Percentiles rank a stretch among this genome's conserved stretches.
These are phyloP conservation scores for Drosophila murphyi DNA, from an alignment of 1,140 invertebrate species.

Conservation along the genomic window DNA sequence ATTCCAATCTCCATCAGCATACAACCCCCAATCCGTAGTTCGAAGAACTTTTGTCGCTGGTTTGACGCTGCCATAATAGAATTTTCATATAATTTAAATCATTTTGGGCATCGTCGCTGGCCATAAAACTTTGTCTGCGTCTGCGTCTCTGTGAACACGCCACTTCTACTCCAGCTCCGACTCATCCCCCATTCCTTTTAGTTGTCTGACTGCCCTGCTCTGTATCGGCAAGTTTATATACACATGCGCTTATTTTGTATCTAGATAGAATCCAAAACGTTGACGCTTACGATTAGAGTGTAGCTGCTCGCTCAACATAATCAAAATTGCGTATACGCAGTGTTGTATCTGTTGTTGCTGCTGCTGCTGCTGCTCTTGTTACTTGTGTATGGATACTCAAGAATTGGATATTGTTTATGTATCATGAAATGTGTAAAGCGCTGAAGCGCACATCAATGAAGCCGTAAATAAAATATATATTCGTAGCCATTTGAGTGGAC, in stretches of 20 bases:
- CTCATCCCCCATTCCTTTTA: slow-evolving; percentile 1
- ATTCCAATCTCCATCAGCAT: slow-evolving; percentile 17
- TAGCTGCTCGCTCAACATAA: slow-evolving; percentile 49
- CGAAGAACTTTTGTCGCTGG: slow-evolving; percentile 24
- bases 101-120: slow-evolving; percentile 59
- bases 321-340: slow-evolving; percentile 73
- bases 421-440: no score
- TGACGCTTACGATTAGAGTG: neutral
- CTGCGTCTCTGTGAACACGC: slow-evolving; percentile 18
- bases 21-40: slow-evolving; percentile 1
- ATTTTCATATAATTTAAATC: slow-evolving; percentile 79
- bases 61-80: slow-evolving; percentile 56
- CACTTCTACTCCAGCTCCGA: slow-evolving; percentile 5
- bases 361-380: slow-evolving; percentile 15
- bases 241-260: slow-evolving; percentile 75
- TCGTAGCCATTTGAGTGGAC: no score
- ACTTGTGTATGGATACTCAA: no score
- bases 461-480: no score
- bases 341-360: slow-evolving; percentile 21
- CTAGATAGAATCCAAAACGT: slow-evolving; percentile 46
- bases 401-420: no score
- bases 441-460: no score
- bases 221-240: slow-evolving; percentile 48
- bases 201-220: neutral
- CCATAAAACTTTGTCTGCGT: slow-evolving; percentile 71